Evolutionary conservation across 2,888 invertebrate species (phyloP), one percentile per base, ranked within the genome.

Genomic region (Drosophila multiciliata): DNA sequence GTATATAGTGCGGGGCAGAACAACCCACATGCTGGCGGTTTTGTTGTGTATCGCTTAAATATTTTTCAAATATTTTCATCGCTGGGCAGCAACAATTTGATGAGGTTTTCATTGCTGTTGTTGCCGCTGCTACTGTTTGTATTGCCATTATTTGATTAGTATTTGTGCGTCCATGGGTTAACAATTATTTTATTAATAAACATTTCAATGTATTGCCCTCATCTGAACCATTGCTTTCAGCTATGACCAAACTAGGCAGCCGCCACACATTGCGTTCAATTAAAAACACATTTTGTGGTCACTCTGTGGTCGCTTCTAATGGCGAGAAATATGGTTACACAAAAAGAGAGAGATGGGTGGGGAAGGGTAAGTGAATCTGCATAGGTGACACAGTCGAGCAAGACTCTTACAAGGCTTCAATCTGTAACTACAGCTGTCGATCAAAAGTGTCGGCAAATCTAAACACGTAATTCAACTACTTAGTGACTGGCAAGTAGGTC

Each of bases 211-310:
- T 64, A 64, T 71, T 74, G 87, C 88, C 84, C 89, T 81, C 89
- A 86, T 83, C 75, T 76, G 77, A 74, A 75, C 71, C 65, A 68
- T 40, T 48, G 45, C 57, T 12, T 48, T 48, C 55, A 76, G 61
- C 59, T 54, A 52, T 63, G 73, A 50, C 63, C 63, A 71, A 53
- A 70, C 65, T 70, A 61, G 75, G 67, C 78, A 66, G 71, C 70
- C 80, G 32, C 45, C 54, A 12, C 66, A 75, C 87, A 88, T 87
- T 76, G 81, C 78, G 62, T 87, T 89, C 89, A 87, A 87, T 87
- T 87, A 87, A 89, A 89, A 84, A 80, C 78, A 75, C 87, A 86
- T 88, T 87, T 80, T 86, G 88, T 88, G 87, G 87, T 87, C 87
- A 87, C 66, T 83, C 63, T 66, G 73, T 63, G 78, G 78, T 73